These are phyloP conservation scores for Ellobius talpinus DNA, from an alignment of 2,113 vertebrate species.

Conservation along the genomic window DNA sequence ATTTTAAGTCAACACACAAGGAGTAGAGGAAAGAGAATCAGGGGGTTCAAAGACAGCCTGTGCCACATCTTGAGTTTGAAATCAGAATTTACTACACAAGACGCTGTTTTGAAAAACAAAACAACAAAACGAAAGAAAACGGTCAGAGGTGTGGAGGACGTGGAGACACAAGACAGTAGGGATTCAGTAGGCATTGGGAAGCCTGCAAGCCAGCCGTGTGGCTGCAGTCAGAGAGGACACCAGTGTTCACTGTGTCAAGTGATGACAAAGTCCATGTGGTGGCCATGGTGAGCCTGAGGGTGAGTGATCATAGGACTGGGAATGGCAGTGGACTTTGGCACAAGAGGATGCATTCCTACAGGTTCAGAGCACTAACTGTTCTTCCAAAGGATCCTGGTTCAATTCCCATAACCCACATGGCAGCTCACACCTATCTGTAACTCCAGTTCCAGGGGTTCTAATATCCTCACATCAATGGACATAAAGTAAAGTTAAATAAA, in stretches of 20 bases:
- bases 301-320: background rate
- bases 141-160: background rate
- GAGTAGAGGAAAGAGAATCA: background rate
- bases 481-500: background rate
- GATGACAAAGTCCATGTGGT: background rate
- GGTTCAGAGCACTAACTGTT: background rate
- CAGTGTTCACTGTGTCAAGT: background rate
- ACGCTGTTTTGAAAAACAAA: background rate
- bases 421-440: background rate
- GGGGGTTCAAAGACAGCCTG: background rate
- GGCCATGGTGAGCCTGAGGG: background rate
- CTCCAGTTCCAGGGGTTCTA: background rate
- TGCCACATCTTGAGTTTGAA: background rate
- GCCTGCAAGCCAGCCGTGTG: accelerated
- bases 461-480: background rate
- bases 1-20: background rate
- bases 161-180: background rate
- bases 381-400: background rate
- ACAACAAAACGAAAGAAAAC: background rate
- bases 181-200: accelerated
- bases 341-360: background rate
- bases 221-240: background rate
- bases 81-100: background rate
- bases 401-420: background rate
- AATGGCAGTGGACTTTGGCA: background rate